phyloP scores from a whole-genome alignment of 2,113 vertebrate genomes.

The Nothobranchius furzeri region DNA sequence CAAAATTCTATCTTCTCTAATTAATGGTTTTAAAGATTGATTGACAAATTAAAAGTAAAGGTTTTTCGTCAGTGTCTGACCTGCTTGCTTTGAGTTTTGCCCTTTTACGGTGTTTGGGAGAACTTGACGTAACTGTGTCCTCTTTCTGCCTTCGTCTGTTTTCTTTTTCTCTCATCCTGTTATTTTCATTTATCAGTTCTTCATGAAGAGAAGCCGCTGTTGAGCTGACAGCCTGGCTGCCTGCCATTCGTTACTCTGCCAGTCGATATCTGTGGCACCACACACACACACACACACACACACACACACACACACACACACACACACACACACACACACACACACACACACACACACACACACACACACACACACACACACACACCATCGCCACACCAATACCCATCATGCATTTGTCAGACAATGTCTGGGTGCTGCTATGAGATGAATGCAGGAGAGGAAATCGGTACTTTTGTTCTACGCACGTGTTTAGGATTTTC shows the following conservation, averaged over 20 bases:
- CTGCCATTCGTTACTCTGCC: conserved; percentile 61
- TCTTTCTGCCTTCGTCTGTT: conserved; percentile 12
- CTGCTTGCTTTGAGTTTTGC: conserved; percentile 6
- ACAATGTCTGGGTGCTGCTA: conserved; percentile 36
- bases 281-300: background rate
- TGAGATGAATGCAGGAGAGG: conserved; percentile 34
- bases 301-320: conserved; percentile 1
- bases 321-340: background rate
- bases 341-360: conserved; percentile 1
- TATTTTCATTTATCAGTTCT: conserved; percentile 45
- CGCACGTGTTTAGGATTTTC: background rate
- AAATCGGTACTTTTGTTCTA: conserved; percentile 18
- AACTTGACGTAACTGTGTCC: conserved; percentile 11
- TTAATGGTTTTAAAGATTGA: background rate
- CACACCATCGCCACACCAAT: conserved; percentile 19
- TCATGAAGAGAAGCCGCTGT: conserved; percentile 51
- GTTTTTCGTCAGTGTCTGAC: background rate
- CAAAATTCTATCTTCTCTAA: no score
- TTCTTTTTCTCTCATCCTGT: conserved; percentile 2
- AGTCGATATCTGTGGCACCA: conserved; percentile 46
- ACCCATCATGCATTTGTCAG: conserved; percentile 66
- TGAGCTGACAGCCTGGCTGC: conserved; percentile 59
- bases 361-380: background rate
- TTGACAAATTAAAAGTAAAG: background rate
- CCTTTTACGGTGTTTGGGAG: background rate